These are phyloP conservation scores for Notamacropus eugenii DNA, from an alignment of 2,797 vertebrate species.

Conservation along the genomic window DNA sequence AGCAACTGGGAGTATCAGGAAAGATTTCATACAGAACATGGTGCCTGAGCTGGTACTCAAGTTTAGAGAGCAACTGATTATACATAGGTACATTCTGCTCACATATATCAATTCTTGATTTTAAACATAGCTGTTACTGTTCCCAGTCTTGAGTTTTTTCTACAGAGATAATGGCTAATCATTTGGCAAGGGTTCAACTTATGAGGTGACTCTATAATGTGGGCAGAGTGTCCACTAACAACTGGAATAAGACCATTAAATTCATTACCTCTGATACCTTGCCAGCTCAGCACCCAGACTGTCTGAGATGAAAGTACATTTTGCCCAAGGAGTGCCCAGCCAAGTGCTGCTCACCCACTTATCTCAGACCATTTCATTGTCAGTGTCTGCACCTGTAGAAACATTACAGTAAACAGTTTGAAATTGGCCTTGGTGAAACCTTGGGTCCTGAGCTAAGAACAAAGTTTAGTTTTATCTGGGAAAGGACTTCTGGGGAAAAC, in stretches of 20 bases:
- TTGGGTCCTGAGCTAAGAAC: not conserved
- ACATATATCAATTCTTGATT: not conserved
- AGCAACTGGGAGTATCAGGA: not conserved
- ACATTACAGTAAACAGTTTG: slow-evolving; percentile 57
- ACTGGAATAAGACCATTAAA: slow-evolving; percentile 66
- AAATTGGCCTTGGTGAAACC: slow-evolving; percentile 32
- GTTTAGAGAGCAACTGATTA: no score
- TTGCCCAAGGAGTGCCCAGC: slow-evolving; percentile 50
- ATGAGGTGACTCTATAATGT: slow-evolving; percentile 68
- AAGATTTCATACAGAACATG: not conserved
- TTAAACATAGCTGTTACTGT: not conserved
- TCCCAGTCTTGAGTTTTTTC: slow-evolving; percentile 34
- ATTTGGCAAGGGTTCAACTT: slow-evolving; percentile 35
- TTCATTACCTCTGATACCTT: slow-evolving; percentile 53
- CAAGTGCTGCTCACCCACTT: slow-evolving; percentile 17
- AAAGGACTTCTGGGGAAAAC: slow-evolving; percentile 19
- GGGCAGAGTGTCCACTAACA: slow-evolving; percentile 59
- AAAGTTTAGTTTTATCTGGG: slow-evolving; percentile 3
- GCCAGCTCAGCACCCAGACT: slow-evolving; percentile 59
- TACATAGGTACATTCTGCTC: not conserved
- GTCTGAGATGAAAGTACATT: slow-evolving; percentile 67
- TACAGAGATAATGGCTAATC: slow-evolving; percentile 56
- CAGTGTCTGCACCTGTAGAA: slow-evolving; percentile 44
- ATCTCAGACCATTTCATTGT: slow-evolving; percentile 48
- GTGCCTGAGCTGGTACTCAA: not conserved